Conservation (phyloP, 2,113 vertebrate genomes). For the Cynopterus brachyotis region DNA sequence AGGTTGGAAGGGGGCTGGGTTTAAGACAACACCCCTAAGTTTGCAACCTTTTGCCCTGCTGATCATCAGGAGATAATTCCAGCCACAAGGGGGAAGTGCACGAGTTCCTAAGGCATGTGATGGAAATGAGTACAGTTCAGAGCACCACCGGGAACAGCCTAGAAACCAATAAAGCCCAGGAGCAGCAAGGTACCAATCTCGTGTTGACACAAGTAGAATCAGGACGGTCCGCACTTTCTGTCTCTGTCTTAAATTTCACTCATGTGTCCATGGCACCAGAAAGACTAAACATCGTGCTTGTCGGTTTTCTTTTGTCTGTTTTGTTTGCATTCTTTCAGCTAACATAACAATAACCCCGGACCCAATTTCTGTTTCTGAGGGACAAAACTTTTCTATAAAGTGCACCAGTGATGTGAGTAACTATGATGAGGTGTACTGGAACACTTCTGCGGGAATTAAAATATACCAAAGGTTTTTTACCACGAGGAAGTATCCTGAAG, state of each 20-base stretch:
- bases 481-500: neutral
- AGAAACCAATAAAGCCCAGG: constrained; percentile 68
- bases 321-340: constrained; percentile 77
- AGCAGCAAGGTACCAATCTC: constrained; percentile 68
- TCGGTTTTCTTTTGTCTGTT: constrained; percentile 66
- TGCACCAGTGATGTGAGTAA: constrained; percentile 80
- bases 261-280: neutral
- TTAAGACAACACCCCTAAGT: constrained; percentile 57
- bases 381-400: constrained; percentile 69
- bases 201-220: neutral
- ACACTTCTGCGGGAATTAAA: constrained; percentile 74
- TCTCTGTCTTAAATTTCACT: constrained; percentile 54
- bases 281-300: constrained; percentile 53
- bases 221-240: constrained; percentile 24
- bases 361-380: constrained; percentile 77
- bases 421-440: constrained; percentile 81
- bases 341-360: constrained; percentile 69
- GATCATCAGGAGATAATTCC: constrained; percentile 74
- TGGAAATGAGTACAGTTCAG: constrained; percentile 75
- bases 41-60: constrained; percentile 69
- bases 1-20: constrained; percentile 43
- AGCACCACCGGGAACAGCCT: constrained; percentile 73
- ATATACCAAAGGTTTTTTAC: constrained; percentile 64
- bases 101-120: constrained; percentile 53
- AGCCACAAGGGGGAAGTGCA: constrained; percentile 63